Base-by-base conservation (phyloP, 2,888 invertebrate genomes). In the Lycophotia porphyrea region DNA sequence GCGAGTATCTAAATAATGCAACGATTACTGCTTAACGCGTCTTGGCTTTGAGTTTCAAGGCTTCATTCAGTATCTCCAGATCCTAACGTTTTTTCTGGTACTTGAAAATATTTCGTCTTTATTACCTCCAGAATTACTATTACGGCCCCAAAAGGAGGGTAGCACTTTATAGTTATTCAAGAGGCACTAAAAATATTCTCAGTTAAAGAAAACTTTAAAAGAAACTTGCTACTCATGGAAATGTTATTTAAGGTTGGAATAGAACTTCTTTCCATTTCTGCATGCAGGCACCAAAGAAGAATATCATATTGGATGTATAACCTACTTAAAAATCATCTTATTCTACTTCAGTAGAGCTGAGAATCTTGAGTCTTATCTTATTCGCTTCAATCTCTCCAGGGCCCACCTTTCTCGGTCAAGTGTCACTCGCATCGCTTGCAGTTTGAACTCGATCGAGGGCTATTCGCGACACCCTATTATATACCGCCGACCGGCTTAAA, bases 321-420 rank as follows among this genome's bases (percentile, higher is more conserved):
- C n/a, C n/a, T 39, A n/a, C 24, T 78, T 42, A 0, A 60, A 58
- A 34, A 49, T 66, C 36, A 34, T 64, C 52, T 64, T 74, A 52
- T 67, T 39, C 61, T 15, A n/a, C 11, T n/a, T 21, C 21, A 18
- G 18, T 27, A 55, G 5, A 73, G 42, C 31, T 34, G 42, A 47
- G 36, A 67, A 47, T 63, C 44, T n/a, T 21, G 11, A 44, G 47
- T 60, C 68, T 71, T 67, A 79, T 78, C 71, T 67, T 58, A 34
- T 47, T 36, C 75, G 71, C 42, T 39, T 69, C 58, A 47, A 60
- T 65, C 74, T 74, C 76, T 60, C 36, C 31, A 24, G 36, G 65
- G 61, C 66, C 71, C 74, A 86, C 74, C 79, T 84, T 79, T 82
- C 81, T 84, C 88, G 87, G 87, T 89, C 88, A 85, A 90, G 88